Evolutionary conservation across 1,140 invertebrate genomes (phyloP).

Genomic region (Leptinotarsa texana): DNA sequence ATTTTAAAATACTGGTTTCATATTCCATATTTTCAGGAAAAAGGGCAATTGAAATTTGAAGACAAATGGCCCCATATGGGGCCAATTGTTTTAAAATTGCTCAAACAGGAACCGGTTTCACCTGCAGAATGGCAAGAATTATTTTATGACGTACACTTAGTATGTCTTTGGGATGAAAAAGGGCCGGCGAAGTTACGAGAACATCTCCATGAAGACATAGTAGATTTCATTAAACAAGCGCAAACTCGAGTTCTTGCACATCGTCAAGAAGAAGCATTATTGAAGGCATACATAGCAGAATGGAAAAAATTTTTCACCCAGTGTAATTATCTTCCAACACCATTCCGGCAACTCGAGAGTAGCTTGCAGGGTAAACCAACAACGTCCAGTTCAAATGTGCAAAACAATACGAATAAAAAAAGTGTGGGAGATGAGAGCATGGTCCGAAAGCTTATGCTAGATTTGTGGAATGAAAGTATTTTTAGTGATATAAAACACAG

Average conservation of each 20-base stretch:
- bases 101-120: conserved; percentile 92
- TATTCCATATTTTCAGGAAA: conserved; percentile 57
- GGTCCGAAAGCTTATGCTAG: conserved; percentile 93
- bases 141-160: conserved; percentile 92
- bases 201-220: conserved; percentile 89
- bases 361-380: conserved; percentile 56
- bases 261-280: conserved; percentile 89
- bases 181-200: conserved; percentile 85
- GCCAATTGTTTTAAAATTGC: conserved; percentile 87
- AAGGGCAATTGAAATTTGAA: conserved; percentile 79
- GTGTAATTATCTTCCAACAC: conserved; percentile 94
- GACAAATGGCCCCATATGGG: conserved; percentile 95
- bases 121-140: conserved; percentile 96
- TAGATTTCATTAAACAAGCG: conserved; percentile 92
- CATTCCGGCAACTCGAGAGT: conserved; percentile 90
- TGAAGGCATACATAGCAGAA: conserved; percentile 95
- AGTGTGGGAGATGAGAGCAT: conserved; percentile 81
- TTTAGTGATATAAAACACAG: conserved; percentile 94
- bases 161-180: conserved; percentile 96
- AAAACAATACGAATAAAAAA: conserved; percentile 50
- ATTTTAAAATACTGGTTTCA: background rate
- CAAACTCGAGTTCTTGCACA: conserved; percentile 87
- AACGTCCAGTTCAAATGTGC: conserved; percentile 62
- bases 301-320: conserved; percentile 98
- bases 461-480: conserved; percentile 97